These are phyloP conservation scores for Hirudo medicinalis DNA, from an alignment of 1,140 invertebrate species.

Conservation along the genomic window DNA sequence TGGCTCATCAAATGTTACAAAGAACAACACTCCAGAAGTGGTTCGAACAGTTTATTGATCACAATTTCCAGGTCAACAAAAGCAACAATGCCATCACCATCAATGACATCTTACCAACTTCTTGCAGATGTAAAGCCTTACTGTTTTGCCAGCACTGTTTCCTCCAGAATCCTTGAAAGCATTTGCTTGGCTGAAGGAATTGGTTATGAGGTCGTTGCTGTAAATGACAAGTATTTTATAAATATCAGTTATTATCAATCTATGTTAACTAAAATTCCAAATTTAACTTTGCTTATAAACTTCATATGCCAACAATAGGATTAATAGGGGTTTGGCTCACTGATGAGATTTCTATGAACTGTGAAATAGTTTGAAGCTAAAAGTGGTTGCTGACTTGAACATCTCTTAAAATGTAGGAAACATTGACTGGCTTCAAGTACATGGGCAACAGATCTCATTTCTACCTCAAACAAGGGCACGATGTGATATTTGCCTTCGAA, in stretches of 20 bases:
- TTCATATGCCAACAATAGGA: no score
- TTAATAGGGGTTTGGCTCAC: no score
- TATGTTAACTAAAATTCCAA: no score
- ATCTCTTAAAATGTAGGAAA: conserved; percentile 52
- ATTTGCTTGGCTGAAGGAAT: conserved; percentile 71
- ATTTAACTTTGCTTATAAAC: no score
- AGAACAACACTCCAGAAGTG: not conserved
- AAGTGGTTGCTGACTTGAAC: not conserved
- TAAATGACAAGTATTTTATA: no score
- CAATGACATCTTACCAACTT: no score
- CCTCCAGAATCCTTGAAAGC: conserved; percentile 81
- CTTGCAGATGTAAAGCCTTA: conserved; percentile 40
- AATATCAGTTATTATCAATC: no score
- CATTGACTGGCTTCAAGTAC: conserved; percentile 98
- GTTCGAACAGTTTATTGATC: not conserved
- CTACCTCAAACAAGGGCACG: conserved; percentile 49
- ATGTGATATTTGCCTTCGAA: conserved; percentile 85
- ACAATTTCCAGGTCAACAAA: not conserved
- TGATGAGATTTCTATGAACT: no score
- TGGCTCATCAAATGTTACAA: conserved; percentile 53
- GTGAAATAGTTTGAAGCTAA: no score
- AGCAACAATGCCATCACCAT: not conserved
- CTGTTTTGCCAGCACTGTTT: conserved; percentile 67
- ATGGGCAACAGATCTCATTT: conserved; percentile 81
- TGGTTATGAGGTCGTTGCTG: conserved; percentile 53